Base-by-base conservation (phyloP, 2,113 vertebrate genomes). In the Campylomormyrus numenius region DNA sequence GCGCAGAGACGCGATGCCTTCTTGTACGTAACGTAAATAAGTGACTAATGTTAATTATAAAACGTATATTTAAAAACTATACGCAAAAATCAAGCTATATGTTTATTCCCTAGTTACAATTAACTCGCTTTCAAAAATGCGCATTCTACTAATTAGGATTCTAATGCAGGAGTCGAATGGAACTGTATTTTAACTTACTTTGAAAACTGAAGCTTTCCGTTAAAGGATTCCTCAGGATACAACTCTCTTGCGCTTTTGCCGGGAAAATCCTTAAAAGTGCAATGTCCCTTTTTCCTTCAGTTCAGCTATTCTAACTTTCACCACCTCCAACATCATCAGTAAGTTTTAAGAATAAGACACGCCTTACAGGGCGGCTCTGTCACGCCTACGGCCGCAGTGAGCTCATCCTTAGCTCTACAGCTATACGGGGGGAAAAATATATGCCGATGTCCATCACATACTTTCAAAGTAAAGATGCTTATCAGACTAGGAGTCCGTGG, bases 381-480 rank as follows among this genome's bases (percentile, higher is more conserved):
- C 49, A 92, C 93, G 92, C 93, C 93, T 91, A 93, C 92, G 58
- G 89, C 88, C 24, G 53, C 6, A 83, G 89, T 93, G 92, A 93
- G 89, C 74, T 93, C 93, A 93, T 89, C 87, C 35, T 88, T 70
- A 88, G 27, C 50, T 13, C 27, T 3, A 19, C 13, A 19, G 4
- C 24, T 39, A 39, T 15, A 4, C 15, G 2, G 48, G 35, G 62
- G 48, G 49, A 3, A 49, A 66, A 24, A 50, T 53, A 1, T 9
- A 8, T 13, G 4, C 24, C 13, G 8, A 83, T 27, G 49, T 85
- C 46, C 45, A 46, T n/a, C 31, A 85, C 19, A 52, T 45, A 85
- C 17, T 86, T n/a, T 74, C 17, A 24, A 49, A 89, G 24, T 7
- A 52, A 80, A 52, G 21, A 31, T 70, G 31, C 31, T 48, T n/a